Conservation (phyloP, 92 coral and sea anemone genomes). For the Phenganax marumi region DNA sequence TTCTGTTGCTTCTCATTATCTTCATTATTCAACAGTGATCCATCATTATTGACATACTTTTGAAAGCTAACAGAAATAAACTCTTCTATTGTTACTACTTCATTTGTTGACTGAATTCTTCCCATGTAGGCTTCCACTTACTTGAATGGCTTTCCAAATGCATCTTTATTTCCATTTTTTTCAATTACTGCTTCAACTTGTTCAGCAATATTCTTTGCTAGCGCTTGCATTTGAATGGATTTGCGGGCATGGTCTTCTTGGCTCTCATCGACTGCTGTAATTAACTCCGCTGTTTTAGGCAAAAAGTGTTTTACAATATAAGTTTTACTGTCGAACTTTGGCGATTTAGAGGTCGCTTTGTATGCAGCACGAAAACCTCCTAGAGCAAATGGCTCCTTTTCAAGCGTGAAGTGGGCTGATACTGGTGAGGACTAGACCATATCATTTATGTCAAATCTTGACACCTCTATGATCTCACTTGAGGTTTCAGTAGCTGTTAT, state of each 20-base stretch:
- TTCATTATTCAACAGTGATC: neutral
- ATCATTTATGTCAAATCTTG: constrained; percentile 54
- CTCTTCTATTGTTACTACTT: constrained; percentile 28
- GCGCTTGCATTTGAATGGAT: constrained; percentile 52
- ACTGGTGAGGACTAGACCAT: constrained; percentile 59
- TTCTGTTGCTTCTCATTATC: constrained; percentile 25
- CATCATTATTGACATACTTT: constrained; percentile 13
- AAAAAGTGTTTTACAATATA: constrained; percentile 13
- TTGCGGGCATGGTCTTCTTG: constrained; percentile 45
- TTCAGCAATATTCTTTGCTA: constrained; percentile 52
- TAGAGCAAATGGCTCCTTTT: constrained; percentile 37
- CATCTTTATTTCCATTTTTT: constrained; percentile 16
- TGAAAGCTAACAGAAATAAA: constrained; percentile 4
- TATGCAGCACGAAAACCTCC: constrained; percentile 19
- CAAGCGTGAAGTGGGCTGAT: constrained; percentile 41
- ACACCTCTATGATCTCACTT: constrained; percentile 44
- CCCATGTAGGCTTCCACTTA: constrained; percentile 23
- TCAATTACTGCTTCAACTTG: constrained; percentile 16
- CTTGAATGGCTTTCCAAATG: constrained; percentile 34
- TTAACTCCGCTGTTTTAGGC: constrained; percentile 19
- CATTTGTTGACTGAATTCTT: constrained; percentile 1
- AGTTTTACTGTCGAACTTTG: constrained; percentile 16
- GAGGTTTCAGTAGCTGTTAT: constrained; percentile 36
- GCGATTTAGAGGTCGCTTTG: constrained; percentile 12
- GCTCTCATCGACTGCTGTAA: constrained; percentile 13